phyloP scores from a whole-genome alignment of 2,888 invertebrate species.

The Scotopteryx bipunctaria region DNA sequence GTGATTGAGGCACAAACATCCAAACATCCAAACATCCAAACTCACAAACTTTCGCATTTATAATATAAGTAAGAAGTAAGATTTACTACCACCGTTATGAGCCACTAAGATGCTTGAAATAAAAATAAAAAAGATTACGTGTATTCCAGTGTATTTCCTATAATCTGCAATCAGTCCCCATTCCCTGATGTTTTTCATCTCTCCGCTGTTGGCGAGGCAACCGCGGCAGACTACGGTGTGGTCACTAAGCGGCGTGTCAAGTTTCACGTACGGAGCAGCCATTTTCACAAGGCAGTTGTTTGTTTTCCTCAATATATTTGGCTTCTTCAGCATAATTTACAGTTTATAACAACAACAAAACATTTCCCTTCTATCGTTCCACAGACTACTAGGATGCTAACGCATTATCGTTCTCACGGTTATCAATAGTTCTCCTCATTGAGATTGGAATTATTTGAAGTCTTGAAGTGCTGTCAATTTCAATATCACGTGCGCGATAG shows the following conservation, averaged over 20 bases:
- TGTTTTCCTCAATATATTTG: slow-evolving; percentile 5
- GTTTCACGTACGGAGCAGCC: slow-evolving; percentile 48
- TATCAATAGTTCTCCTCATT: no score
- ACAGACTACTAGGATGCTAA: no score
- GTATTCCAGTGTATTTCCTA: slow-evolving; percentile 54
- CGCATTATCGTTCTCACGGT: no score
- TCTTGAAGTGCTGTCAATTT: no score
- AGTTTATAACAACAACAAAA: not conserved
- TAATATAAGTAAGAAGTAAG: no score
- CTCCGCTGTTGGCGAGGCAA: slow-evolving; percentile 60
- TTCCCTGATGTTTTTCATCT: slow-evolving; percentile 72
- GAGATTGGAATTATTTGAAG: no score
- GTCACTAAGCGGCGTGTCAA: slow-evolving; percentile 44
- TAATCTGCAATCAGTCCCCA: slow-evolving; percentile 64
- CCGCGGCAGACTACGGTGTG: slow-evolving; percentile 61
- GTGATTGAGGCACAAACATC: no score
- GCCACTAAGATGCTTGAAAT: no score
- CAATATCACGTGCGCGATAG: no score
- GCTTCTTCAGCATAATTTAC: slow-evolving; percentile 1
- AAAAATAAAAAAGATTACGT: slow-evolving; percentile 42
- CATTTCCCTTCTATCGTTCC: no score
- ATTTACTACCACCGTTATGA: not conserved
- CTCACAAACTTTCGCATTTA: no score
- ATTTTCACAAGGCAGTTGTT: slow-evolving; percentile 38
- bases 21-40: no score